A percentile compares a stretch with the other conserved stretches of the same genome.
phyloP scores from a whole-genome alignment of 2,113 vertebrate genomes.

The Sterrhoptilus dennistouni region DNA sequence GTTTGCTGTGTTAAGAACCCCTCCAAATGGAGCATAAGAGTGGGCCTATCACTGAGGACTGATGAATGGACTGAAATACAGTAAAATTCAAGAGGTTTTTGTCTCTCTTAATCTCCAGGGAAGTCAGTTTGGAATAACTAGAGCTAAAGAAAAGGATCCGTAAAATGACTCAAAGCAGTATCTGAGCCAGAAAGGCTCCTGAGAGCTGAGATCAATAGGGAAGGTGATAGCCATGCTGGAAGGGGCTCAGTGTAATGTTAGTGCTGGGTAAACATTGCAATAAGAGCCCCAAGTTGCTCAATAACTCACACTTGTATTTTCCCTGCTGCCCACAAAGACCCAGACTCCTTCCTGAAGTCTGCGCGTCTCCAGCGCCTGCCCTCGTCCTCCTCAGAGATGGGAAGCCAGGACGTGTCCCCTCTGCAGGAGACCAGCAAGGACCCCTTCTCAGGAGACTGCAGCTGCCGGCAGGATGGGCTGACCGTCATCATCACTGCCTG shows the following conservation, averaged over 20 bases:
- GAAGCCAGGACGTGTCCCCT: slow-evolving; percentile 85
- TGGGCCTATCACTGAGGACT: neutral
- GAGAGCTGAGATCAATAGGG: neutral
- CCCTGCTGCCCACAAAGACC: slow-evolving; percentile 77
- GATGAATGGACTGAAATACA: neutral
- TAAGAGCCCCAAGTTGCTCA: neutral
- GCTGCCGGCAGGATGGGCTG: slow-evolving; percentile 90
- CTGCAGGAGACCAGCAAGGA: slow-evolving; percentile 90
- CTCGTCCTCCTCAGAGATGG: slow-evolving; percentile 92
- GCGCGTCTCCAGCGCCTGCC: slow-evolving; percentile 93
- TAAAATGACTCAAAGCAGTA: neutral
- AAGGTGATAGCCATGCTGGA: neutral
- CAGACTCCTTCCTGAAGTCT: slow-evolving; percentile 91
- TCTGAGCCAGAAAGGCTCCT: slow-evolving; percentile 11
- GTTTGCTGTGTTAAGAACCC: neutral
- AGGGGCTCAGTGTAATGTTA: neutral
- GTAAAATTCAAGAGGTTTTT: neutral
- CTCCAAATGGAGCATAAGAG: neutral
- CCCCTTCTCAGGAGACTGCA: slow-evolving; percentile 89
- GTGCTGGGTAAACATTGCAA: neutral
- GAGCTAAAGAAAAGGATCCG: neutral
- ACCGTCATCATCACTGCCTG: slow-evolving; percentile 96
- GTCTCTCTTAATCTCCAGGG: neutral
- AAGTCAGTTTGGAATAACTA: neutral
- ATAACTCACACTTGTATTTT: slow-evolving; percentile 2